phyloP scores from a whole-genome alignment of 2,797 vertebrate genomes.

The Hirundo rustica region DNA sequence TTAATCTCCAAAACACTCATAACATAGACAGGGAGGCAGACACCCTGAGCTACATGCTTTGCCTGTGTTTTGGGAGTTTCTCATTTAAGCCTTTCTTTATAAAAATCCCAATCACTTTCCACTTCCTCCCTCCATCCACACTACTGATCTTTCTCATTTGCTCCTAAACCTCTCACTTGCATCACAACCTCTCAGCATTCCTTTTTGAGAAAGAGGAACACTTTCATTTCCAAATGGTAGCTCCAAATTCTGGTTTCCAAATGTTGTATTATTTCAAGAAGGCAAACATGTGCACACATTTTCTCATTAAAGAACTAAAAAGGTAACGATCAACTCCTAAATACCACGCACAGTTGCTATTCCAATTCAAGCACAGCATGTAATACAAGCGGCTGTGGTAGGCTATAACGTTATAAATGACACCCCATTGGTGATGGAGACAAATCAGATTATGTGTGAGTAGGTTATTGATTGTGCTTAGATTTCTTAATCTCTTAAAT shows the following conservation, averaged over 20 bases:
- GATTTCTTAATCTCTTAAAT: conserved; percentile 52
- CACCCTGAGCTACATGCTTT: background rate
- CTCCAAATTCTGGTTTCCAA: background rate
- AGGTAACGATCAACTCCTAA: background rate
- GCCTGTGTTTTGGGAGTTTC: background rate
- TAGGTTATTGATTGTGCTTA: conserved; percentile 35
- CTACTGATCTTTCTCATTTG: background rate
- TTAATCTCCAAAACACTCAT: background rate
- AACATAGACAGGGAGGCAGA: background rate
- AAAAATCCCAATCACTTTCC: background rate
- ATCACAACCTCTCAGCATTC: background rate
- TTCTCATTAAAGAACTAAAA: conserved; percentile 16
- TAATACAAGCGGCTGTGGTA: background rate
- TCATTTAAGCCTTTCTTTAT: background rate
- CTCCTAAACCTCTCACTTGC: background rate
- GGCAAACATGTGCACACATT: background rate
- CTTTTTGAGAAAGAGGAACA: background rate
- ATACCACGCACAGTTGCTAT: background rate
- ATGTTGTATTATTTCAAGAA: background rate
- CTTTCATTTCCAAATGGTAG: background rate
- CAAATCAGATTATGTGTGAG: conserved; percentile 34
- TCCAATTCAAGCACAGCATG: conserved; percentile 33
- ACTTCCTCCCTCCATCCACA: rapidly evolving
- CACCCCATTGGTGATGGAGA: conserved; percentile 1
- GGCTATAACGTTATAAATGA: background rate